Evolutionary conservation across 2,888 invertebrate species (phyloP), one percentile per base, ranked within the genome.

Genomic region (Diplazon laetatorius): DNA sequence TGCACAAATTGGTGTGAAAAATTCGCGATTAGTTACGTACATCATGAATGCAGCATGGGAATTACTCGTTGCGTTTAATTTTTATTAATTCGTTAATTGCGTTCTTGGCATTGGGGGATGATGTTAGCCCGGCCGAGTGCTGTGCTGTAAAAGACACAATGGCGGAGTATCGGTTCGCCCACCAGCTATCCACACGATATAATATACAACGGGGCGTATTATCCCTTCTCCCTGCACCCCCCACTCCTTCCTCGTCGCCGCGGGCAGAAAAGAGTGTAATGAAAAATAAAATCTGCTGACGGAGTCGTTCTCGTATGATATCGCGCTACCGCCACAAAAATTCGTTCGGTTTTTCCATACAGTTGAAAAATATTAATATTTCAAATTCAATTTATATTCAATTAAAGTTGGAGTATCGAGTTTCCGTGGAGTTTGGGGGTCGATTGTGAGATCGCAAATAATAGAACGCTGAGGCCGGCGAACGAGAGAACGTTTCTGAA

Each of bases 351-450:
- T 82, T 82, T 82, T 84, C 75, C 71, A 8, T 30, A 42, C 70
- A 18, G 63, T 20, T n/a, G 78, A 42, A 82, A n/a, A 81, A 83
- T 87, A 87, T 89, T 87, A 88, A 87, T 88, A 86, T 88, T 88
- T 87, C 85, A 85, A 88, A 88, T 87, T 88, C 86, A 89, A 88
- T 89, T 89, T 87, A 87, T 87, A 88, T 88, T 88, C 86, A 87
- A 87, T 89, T 87, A 88, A 86, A 88, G 83, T 87, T 87, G 75
- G 82, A 82, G 82, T 78, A 74, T 69, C 80, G 66, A 72, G 52
- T 66, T 18, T n/a, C n/a, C n/a, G n/a, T 65, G 20, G 30, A 65
- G 70, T 74, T 65, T 42, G 59, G n/a, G n/a, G n/a, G n/a, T n/a
- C 80, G 78, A 76, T 70, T 69, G 68, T 65, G 68, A 73, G 70